Evolutionary conservation across 2,113 vertebrate species (phyloP).

Genomic region (Nibea coibor): DNA sequence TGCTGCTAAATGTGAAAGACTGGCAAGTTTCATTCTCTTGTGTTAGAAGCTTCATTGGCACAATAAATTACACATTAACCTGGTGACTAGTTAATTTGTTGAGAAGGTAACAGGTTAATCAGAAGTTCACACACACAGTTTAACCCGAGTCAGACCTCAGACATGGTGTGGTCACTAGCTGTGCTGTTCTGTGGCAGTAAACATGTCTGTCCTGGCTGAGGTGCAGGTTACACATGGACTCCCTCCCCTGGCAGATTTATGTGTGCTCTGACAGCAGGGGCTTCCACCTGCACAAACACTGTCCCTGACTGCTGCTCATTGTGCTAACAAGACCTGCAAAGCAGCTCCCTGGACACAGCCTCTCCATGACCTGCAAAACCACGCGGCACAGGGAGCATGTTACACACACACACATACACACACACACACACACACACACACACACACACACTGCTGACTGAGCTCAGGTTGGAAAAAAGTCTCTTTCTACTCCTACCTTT

Average conservation of each 20-base stretch:
- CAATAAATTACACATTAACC: neutral
- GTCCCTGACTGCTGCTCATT: slow-evolving; percentile 88
- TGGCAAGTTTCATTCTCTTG: no score
- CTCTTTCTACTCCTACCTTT: neutral
- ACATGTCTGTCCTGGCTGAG: slow-evolving; percentile 48
- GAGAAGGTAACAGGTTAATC: neutral
- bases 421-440: slow-evolving; percentile 8
- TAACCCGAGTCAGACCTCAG: neutral
- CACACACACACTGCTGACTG: neutral
- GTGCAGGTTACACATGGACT: slow-evolving; percentile 60
- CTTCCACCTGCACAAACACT: slow-evolving; percentile 93
- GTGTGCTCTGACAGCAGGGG: slow-evolving; percentile 87
- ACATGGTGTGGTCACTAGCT: slow-evolving; percentile 11
- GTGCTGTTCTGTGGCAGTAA: slow-evolving; percentile 27
- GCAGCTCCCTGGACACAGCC: slow-evolving; percentile 44
- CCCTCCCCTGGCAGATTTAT: slow-evolving; percentile 85
- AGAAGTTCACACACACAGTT: slow-evolving; percentile 18
- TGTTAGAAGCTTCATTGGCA: no score
- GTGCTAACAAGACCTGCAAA: slow-evolving; percentile 86
- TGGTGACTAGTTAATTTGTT: neutral
- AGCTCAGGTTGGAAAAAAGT: neutral
- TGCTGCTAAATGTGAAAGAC: neutral
- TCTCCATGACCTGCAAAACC: slow-evolving; percentile 23
- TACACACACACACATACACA: slow-evolving; percentile 3
- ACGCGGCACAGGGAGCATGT: slow-evolving; percentile 21